Evolutionary conservation across 2,113 vertebrate genomes (phyloP).

Genomic region (Junco hyemalis): DNA sequence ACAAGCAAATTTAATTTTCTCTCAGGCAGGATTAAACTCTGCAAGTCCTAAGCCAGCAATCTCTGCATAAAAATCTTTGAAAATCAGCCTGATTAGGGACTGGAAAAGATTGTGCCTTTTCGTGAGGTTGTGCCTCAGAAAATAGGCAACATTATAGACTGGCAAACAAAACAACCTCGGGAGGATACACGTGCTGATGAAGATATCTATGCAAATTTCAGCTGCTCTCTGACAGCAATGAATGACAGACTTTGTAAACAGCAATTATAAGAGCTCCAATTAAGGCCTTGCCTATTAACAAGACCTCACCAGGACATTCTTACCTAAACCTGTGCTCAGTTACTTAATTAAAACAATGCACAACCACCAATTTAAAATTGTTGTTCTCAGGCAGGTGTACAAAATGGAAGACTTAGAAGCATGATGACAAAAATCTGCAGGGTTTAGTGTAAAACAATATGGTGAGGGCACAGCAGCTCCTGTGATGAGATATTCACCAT

Average conservation of each 20-base stretch:
- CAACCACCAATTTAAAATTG: neutral
- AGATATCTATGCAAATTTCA: neutral
- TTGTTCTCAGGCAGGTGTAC: neutral
- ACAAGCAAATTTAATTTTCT: neutral
- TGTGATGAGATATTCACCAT: neutral
- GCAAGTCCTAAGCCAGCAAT: neutral
- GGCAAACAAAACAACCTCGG: neutral
- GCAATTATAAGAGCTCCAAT: slow-evolving; percentile 18
- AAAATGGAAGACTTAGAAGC: neutral
- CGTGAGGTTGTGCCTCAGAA: neutral
- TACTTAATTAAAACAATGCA: neutral
- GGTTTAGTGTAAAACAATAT: neutral
- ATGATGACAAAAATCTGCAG: neutral
- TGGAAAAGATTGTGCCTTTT: neutral
- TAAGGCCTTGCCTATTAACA: neutral
- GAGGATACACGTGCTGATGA: neutral
- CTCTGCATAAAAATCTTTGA: neutral
- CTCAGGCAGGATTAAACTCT: neutral
- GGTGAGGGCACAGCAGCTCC: neutral
- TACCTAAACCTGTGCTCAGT: neutral
- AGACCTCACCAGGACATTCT: neutral
- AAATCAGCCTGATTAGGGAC: neutral
- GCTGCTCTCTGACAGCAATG: neutral
- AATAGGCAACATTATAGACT: neutral
- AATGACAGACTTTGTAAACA: slow-evolving; percentile 25